These are phyloP conservation scores for Eulimnadia texana DNA, from an alignment of 1,140 invertebrate species.

Conservation along the genomic window DNA sequence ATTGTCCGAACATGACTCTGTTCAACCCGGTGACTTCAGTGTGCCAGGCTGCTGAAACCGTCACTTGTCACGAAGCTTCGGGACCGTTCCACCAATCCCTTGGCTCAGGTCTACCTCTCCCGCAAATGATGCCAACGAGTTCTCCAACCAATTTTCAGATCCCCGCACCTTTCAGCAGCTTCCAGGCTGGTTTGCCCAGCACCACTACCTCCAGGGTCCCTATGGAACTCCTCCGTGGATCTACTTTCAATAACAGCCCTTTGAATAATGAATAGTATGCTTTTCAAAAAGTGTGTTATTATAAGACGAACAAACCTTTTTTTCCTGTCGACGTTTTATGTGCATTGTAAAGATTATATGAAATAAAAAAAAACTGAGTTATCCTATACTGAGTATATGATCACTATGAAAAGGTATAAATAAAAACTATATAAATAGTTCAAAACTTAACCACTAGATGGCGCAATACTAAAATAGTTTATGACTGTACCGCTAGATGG, in stretches of 20 bases:
- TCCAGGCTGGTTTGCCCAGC: too few species aligned
- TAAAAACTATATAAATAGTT: too few species aligned
- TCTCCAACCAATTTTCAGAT: neutral
- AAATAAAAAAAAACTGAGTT: too few species aligned
- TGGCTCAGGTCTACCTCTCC: neutral
- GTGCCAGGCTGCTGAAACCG: constrained; percentile 18
- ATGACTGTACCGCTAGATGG: too few species aligned
- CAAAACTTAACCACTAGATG: too few species aligned
- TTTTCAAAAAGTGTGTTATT: neutral
- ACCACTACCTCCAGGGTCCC: neutral
- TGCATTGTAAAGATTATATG: too few species aligned
- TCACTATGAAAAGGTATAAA: too few species aligned
- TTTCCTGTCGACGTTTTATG: too few species aligned
- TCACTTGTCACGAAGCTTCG: neutral
- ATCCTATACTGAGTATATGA: too few species aligned
- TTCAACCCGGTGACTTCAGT: constrained; percentile 22
- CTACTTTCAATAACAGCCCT: neutral
- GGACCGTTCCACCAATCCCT: neutral
- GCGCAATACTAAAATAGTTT: too few species aligned
- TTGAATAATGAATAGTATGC: neutral
- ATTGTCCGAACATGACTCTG: constrained; percentile 25
- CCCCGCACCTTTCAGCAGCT: neutral
- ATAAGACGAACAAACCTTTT: too few species aligned
- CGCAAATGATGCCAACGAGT: neutral
- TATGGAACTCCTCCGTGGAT: neutral